Percentiles rank a stretch among this genome's conserved stretches.
Evolutionary conservation across 2,797 vertebrate species (phyloP).

Genomic region (Fringilla coelebs): DNA sequence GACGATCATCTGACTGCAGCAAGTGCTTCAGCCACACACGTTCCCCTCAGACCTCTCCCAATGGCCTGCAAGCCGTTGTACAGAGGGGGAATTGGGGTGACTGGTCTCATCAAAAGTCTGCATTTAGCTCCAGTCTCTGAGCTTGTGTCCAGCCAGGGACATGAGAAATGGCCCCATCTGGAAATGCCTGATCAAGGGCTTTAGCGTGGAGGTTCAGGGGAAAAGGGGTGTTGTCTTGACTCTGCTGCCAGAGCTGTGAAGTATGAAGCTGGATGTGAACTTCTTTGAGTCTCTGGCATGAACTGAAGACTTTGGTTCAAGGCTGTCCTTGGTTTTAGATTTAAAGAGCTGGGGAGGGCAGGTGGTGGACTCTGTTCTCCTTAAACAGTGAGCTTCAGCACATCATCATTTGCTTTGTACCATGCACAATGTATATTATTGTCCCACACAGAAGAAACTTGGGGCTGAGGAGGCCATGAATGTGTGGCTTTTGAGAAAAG

Average conservation of each 20-base stretch:
- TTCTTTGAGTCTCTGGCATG: not conserved
- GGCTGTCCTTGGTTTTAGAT: not conserved
- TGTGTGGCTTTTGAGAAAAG: not conserved
- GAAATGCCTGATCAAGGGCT: not conserved
- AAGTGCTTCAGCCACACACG: constrained; percentile 8
- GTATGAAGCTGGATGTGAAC: constrained; percentile 3
- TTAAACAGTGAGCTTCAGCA: not conserved
- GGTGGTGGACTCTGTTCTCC: not conserved
- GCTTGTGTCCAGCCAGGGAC: not conserved
- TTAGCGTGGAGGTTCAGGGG: not conserved
- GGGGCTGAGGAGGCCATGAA: not conserved
- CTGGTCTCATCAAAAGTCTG: not conserved
- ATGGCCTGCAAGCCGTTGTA: not conserved
- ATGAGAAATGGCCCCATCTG: constrained; percentile 11
- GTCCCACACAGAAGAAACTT: not conserved
- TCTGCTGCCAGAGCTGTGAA: constrained; percentile 14
- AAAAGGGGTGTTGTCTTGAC: constrained; percentile 1
- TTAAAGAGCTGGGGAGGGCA: not conserved
- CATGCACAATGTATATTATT: not conserved
- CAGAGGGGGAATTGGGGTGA: not conserved
- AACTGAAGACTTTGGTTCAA: not conserved
- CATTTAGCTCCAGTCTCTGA: not conserved
- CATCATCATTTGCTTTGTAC: not conserved
- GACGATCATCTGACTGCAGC: constrained; percentile 2
- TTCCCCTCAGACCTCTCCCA: constrained; percentile 17